Conservation (phyloP, 2,888 invertebrate species). For the Oscheius onirici region DNA sequence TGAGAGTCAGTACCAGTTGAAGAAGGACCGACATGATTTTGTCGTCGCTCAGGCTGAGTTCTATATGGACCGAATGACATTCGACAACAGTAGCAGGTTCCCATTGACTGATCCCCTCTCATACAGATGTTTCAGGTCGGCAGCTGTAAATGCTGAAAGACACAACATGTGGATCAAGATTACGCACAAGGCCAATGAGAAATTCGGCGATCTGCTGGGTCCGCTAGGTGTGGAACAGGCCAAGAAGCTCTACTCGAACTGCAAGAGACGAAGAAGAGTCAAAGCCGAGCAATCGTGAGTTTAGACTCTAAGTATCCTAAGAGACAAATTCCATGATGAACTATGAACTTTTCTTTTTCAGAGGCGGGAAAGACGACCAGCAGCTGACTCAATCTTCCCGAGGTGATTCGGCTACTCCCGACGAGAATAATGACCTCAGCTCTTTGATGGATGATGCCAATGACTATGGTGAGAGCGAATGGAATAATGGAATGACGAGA, state of each 20-base stretch:
- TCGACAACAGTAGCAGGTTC: slow-evolving; percentile 39
- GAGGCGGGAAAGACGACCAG: neutral
- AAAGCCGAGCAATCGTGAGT: slow-evolving; percentile 26
- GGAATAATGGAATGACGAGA: no score
- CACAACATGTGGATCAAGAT: slow-evolving; percentile 44
- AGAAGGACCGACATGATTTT: slow-evolving; percentile 43
- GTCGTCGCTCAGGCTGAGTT: slow-evolving; percentile 37
- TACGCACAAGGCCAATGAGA: slow-evolving; percentile 36
- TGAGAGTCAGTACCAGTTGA: slow-evolving; percentile 26
- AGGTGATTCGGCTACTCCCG: slow-evolving; percentile 18
- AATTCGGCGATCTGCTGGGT: slow-evolving; percentile 30
- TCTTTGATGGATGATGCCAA: slow-evolving; percentile 28
- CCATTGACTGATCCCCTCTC: no score
- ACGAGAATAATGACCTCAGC: slow-evolving; percentile 26
- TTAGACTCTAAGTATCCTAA: neutral
- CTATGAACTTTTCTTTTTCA: neutral
- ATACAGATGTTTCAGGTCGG: slow-evolving; percentile 30
- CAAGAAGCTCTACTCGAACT: slow-evolving; percentile 49
- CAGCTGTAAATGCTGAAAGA: slow-evolving; percentile 37
- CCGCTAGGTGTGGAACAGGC: slow-evolving; percentile 38
- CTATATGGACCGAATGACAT: slow-evolving; percentile 42
- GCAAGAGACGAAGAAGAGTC: slow-evolving; percentile 38
- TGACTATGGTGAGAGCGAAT: slow-evolving; percentile 18
- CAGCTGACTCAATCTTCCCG: slow-evolving; percentile 12
- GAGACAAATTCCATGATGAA: neutral